Conservation (phyloP, 2,797 vertebrate species). For the Menidia menidia region DNA sequence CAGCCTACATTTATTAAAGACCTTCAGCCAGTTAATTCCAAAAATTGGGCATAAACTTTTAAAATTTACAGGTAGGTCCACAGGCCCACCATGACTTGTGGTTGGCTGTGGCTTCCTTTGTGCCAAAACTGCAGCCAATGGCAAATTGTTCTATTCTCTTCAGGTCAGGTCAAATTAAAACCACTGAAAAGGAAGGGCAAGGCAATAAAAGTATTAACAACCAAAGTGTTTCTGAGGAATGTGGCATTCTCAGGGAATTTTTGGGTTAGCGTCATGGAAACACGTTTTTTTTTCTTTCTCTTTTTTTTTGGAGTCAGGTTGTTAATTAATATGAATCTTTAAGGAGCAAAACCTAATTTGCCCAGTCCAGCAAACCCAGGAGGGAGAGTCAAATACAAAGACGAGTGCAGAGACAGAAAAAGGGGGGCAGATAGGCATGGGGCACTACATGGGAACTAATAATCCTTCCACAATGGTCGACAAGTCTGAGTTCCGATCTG, state of each 20-base stretch:
- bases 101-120: constrained; percentile 67
- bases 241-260: constrained; percentile 28
- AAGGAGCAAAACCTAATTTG: constrained; percentile 59
- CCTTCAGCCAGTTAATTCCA: constrained; percentile 73
- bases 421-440: constrained; percentile 43
- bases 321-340: constrained; percentile 49
- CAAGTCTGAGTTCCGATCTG: constrained; percentile 64
- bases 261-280: constrained; percentile 32
- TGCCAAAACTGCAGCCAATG: constrained; percentile 65
- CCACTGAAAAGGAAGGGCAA: constrained; percentile 50
- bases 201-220: constrained; percentile 37
- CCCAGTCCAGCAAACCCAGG: constrained; percentile 50
- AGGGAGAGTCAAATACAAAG: constrained; percentile 69
- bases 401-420: constrained; percentile 45
- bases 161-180: constrained; percentile 56
- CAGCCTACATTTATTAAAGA: constrained; percentile 57
- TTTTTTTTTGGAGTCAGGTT: constrained; percentile 42
- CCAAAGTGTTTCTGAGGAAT: constrained; percentile 46
- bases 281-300: constrained; percentile 18
- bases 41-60: constrained; percentile 47
- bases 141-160: constrained; percentile 47
- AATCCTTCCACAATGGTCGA: constrained; percentile 76
- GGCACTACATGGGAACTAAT: constrained; percentile 73
- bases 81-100: constrained; percentile 69
- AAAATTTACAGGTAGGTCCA: constrained; percentile 80